Evolutionary conservation across 2,797 vertebrate genomes (phyloP), one percentile per base, ranked within the genome.

Genomic region (Eutrigla gurnardus): DNA sequence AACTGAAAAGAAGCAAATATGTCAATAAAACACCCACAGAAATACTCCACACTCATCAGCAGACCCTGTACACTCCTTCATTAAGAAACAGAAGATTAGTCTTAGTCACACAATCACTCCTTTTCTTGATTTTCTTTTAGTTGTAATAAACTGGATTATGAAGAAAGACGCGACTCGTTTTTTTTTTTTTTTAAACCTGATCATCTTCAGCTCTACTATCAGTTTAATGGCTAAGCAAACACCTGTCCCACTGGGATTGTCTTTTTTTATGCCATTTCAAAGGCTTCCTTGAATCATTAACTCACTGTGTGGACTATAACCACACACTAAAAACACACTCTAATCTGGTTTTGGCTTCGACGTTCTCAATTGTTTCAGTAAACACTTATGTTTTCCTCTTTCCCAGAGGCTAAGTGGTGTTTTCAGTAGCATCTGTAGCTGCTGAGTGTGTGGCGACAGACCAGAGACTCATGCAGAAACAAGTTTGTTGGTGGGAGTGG

Each of bases 1-100:
- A 94, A 99, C 98, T 99, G 2, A 47, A n/a, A 85, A 75, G n/a
- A 79, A 79, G 46, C 37, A 70, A 47, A 43, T 15, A 39, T 32
- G 45, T 40, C 14, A 62, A 2, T 15, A 7, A 66, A 33, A 60
- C 43, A 18, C 14, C 43, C 5, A 39, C 17, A 25, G 25, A 33
- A 54, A 54, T 3, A 64, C 10, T 45, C 49, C 43, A 57, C 68
- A 65, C n/a, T 52, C 47, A 58, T 40, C 36, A 39, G 5, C 15
- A 35, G 2, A n/a, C 50, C 3, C 36, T 8, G 0, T 49, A 35
- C 17, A 57, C 15, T 54, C 36, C 4, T 45, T 70, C 18, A 42
- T 1, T 17, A 62, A 2, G 5, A 43, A 52, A 39, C 33, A 62
- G 0, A 46, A 33, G 4, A 37, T 45, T n/a, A 12, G 33, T 39